Conservation (phyloP, 1,140 invertebrate genomes). For the Tetramorium alpestre region DNA sequence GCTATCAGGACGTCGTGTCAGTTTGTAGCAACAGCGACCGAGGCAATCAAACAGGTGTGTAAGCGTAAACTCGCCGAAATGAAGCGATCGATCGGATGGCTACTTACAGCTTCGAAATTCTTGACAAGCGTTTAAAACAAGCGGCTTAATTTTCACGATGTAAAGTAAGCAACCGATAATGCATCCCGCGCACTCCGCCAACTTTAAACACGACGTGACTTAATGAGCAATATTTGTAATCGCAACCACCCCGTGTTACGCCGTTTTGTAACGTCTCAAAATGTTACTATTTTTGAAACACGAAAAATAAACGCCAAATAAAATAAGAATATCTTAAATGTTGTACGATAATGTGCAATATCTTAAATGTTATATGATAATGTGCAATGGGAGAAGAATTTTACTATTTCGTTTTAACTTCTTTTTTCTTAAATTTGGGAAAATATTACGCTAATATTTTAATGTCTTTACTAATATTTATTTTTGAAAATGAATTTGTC, state of each 20-base stretch:
- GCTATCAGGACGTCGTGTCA: slow-evolving; percentile 53
- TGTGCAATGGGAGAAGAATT: neutral
- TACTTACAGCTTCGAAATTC: slow-evolving; percentile 3
- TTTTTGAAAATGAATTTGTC: slow-evolving; percentile 11
- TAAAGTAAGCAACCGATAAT: slow-evolving; percentile 50
- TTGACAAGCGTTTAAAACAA: slow-evolving; percentile 23
- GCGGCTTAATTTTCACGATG: slow-evolving; percentile 49
- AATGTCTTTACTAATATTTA: neutral
- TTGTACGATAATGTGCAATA: neutral
- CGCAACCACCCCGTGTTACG: neutral
- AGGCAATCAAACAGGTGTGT: slow-evolving; percentile 61
- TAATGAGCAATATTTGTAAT: slow-evolving; percentile 46
- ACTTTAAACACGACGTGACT: slow-evolving; percentile 60
- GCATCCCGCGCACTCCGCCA: neutral
- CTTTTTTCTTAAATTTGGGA: neutral
- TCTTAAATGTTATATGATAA: neutral
- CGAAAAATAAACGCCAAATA: neutral
- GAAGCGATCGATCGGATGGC: slow-evolving; percentile 15
- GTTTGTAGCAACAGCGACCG: slow-evolving; percentile 45
- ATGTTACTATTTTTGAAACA: slow-evolving; percentile 20
- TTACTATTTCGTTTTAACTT: neutral
- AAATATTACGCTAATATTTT: neutral
- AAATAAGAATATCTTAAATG: neutral
- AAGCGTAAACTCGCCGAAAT: slow-evolving; percentile 48
- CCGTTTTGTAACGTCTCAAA: neutral